Evolutionary conservation across 2,113 vertebrate genomes (phyloP), one percentile per base, ranked within the genome.

Genomic region (Symphodus melops): DNA sequence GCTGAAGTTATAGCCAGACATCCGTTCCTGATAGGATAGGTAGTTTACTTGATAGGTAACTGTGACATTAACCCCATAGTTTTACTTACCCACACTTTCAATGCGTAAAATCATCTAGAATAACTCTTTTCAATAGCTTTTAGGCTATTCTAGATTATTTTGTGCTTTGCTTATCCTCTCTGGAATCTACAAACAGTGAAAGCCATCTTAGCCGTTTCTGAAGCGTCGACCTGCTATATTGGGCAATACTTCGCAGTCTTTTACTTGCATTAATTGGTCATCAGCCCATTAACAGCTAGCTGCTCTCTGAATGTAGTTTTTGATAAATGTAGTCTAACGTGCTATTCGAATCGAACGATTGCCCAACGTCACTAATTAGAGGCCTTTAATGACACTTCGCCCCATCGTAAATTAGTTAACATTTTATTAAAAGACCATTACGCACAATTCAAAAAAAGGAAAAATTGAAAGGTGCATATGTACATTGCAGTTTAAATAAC

Each of bases 361-460:
- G 13, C 16, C 59, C 37, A 48, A 37, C 6, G 12, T 44, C 36
- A 58, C 19, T 48, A 17, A 48, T 13, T 16, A 16, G 16, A 14
- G 44, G 2, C 19, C 23, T 21, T 9, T 12, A 2, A 51, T 48
- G 8, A 37, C 2, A 14, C 41, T 25, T 36, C 8, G 17, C 41
- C 23, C 36, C 8, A 23, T 8, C 64, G 65, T 44, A 41, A 66
- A 67, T 65, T 39, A 65, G 41, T 39, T 49, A 78, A 66, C 4
- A 60, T 48, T 90, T 88, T 85, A 79, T 62, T 88, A 17, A 83
- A 25, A 83, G 58, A 80, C 5, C 8, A n/a, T 21, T 16, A 49
- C 25, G 42, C 63, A 62, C 48, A 58, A 58, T 2, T 53, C 36
- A 65, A 36, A 51, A 51, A 13, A 8, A 51, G 13, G 52, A 71